Conservation (phyloP, 2,888 invertebrate genomes). For the Cheilosia pagana region DNA sequence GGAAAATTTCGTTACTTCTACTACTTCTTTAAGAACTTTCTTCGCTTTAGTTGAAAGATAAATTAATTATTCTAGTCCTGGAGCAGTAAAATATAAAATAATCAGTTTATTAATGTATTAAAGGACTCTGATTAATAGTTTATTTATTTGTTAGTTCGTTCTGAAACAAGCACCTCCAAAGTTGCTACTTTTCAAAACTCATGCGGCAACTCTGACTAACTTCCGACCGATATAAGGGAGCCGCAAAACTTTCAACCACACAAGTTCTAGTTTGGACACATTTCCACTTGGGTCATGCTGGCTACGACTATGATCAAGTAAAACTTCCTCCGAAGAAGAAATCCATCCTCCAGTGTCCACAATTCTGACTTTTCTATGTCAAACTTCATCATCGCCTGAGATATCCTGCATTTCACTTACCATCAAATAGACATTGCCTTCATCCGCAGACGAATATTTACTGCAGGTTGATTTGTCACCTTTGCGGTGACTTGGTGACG, state of each 20-base stretch:
- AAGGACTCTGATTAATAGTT: too few relatives aligned
- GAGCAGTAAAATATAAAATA: too few relatives aligned
- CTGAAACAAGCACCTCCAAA: too few relatives aligned
- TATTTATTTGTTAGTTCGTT: too few relatives aligned
- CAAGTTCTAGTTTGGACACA: constrained; percentile 24
- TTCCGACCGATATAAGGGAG: constrained; percentile 9
- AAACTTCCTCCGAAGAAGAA: constrained; percentile 50
- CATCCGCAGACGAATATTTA: constrained; percentile 60
- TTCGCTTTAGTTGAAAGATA: too few relatives aligned
- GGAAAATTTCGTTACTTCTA: too few relatives aligned
- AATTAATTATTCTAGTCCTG: too few relatives aligned
- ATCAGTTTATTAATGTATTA: too few relatives aligned
- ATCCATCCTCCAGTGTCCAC: constrained; percentile 32
- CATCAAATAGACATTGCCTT: constrained; percentile 35
- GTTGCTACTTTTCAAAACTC: not conserved
- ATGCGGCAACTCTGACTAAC: constrained; percentile 7
- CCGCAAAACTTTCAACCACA: constrained; percentile 26
- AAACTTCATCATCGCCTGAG: constrained; percentile 56
- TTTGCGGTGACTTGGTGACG: constrained; percentile 41
- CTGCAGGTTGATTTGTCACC: constrained; percentile 68
- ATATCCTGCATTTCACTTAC: constrained; percentile 44
- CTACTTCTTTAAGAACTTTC: too few relatives aligned
- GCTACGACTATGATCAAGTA: constrained; percentile 25
- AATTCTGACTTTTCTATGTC: constrained; percentile 47
- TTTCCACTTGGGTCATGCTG: constrained; percentile 28